Conservation (phyloP, 2,113 vertebrate species). For the Menura novaehollandiae region DNA sequence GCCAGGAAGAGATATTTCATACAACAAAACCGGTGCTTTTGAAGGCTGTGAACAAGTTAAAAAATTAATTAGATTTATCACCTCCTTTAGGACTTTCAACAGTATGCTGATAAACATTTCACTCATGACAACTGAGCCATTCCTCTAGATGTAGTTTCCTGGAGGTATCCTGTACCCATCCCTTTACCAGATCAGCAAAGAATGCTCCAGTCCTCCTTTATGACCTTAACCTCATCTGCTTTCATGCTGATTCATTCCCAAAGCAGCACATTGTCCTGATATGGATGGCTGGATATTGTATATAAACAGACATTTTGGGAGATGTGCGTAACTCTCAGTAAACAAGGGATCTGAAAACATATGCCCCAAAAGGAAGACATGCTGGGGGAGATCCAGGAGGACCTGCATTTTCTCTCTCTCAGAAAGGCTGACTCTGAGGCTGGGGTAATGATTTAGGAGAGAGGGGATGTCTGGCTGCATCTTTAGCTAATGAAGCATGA, state of each 20-base stretch:
- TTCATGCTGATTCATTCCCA: background rate
- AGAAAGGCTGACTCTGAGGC: background rate
- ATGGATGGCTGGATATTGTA: background rate
- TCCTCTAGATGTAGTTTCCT: background rate
- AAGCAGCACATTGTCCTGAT: background rate
- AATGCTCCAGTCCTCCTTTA: background rate
- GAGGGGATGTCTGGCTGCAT: background rate
- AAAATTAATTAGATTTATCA: background rate
- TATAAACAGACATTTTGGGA: background rate
- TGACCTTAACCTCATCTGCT: background rate
- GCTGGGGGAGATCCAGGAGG: background rate
- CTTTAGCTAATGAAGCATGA: background rate
- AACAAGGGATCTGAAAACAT: background rate
- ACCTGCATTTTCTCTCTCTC: background rate
- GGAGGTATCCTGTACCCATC: background rate
- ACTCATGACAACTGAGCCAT: background rate
- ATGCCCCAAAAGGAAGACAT: background rate
- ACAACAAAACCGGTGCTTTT: background rate
- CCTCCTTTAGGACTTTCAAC: background rate
- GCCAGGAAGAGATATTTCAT: background rate
- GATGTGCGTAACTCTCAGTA: background rate
- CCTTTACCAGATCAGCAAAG: background rate
- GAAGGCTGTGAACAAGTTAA: background rate
- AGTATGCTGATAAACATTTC: background rate
- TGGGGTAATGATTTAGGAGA: background rate